Evolutionary conservation across 2,888 invertebrate genomes (phyloP), one percentile per base, ranked within the genome.

Genomic region (Coecobrya sp.): DNA sequence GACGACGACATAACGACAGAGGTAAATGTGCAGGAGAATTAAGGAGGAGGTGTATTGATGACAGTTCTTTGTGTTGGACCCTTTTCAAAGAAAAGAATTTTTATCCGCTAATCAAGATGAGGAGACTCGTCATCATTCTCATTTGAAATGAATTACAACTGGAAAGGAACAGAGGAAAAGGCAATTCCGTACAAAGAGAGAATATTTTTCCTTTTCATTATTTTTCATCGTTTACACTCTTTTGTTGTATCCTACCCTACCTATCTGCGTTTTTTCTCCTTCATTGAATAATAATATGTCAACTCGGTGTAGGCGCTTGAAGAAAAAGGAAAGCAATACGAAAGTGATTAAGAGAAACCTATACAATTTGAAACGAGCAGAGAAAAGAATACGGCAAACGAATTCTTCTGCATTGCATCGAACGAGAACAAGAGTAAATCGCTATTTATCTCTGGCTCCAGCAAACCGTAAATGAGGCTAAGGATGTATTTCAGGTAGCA

Each of bases 251-350:
- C 85, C 49, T 65, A 65, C 36, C 62, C 68, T 65, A 65, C 36
- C 62, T 22, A 84, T 84, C 84, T 84, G 11, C 11, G 5, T 65
- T 36, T 62, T 65, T 84, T 84, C 84, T 84, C 22, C 84, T 84
- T 81, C 81, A 59, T 81, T 55, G 81, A 81, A 81, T 81, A 81
- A 81, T 81, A 81, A 81, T 81, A 55, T 81, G 81, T 59, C 59
- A 81, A 27, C 55, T 55, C 25, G 30, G 27, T 55, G 81, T 55
- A 55, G 59, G 55, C 52, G 27, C 52, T 81, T 76, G 25, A n/a
- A 76, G 3, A 76, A 49, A 49, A 76, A 16, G 19, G 42, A 16
- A 19, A 27, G 22, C 2, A 79, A 76, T 42, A 76, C 4, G 22
- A 79, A 79, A 79, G 16, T 79, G 52, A 52, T 79, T 79, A 79